phyloP scores from a whole-genome alignment of 2,888 invertebrate genomes.

The Thalpophila matura region DNA sequence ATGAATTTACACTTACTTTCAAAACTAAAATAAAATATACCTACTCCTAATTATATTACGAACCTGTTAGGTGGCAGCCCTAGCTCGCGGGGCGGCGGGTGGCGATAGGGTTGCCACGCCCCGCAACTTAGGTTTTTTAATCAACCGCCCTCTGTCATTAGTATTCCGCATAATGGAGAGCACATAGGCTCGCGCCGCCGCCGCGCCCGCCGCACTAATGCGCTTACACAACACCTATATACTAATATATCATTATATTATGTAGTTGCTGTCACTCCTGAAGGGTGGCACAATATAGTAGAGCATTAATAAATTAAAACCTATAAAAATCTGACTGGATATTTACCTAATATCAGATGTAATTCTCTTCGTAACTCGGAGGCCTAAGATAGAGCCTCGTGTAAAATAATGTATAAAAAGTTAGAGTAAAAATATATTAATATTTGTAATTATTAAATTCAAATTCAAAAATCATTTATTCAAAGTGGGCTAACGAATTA shows the following conservation, averaged over 20 bases:
- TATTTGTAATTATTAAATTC: no score
- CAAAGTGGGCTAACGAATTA: no score
- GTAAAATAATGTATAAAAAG: no score
- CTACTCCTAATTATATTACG: conserved; percentile 33
- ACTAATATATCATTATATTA: conserved; percentile 26
- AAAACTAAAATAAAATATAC: neutral
- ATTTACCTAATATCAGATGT: neutral
- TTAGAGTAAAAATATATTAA: no score
- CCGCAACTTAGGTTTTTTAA: conserved; percentile 87
- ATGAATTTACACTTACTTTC: neutral
- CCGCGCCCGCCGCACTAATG: conserved; percentile 46
- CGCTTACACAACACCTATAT: conserved; percentile 53
- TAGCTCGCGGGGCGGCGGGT: conserved; percentile 58
- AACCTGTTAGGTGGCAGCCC: conserved; percentile 57
- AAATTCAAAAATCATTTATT: no score
- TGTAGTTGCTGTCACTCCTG: conserved; percentile 26
- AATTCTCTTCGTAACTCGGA: neutral
- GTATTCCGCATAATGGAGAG: conserved; percentile 86
- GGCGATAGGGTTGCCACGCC: conserved; percentile 75
- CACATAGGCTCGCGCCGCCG: conserved; percentile 42
- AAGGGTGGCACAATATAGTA: neutral
- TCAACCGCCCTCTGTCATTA: conserved; percentile 89
- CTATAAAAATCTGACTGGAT: conserved; percentile 1
- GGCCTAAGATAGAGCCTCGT: no score
- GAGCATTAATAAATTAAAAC: conserved; percentile 33